These are phyloP conservation scores for Ianthella basta DNA, from an alignment of 37 sponge, comb jelly and placozoan species.

Conservation along the genomic window DNA sequence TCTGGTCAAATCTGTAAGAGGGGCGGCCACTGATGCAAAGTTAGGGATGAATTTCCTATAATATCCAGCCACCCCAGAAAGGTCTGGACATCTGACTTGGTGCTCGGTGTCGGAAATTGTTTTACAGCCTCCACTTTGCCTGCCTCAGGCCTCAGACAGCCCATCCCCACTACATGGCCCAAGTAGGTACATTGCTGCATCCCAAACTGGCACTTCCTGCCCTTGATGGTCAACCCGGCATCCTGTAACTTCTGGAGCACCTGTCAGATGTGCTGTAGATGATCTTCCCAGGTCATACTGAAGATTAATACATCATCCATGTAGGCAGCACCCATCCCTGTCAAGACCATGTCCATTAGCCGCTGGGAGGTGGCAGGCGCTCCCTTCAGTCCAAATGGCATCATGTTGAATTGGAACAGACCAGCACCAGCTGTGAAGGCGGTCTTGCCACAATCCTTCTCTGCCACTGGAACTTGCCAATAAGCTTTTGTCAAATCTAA, in stretches of 20 bases:
- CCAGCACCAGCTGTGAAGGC: slow-evolving; percentile 53
- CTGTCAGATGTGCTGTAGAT: slow-evolving; percentile 29
- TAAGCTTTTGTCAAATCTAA: slow-evolving; percentile 55
- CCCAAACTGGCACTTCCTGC: slow-evolving; percentile 52
- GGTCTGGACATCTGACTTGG: no score
- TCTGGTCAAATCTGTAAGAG: no score
- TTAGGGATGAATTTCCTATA: no score
- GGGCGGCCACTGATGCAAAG: no score
- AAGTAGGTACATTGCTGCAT: slow-evolving; percentile 34
- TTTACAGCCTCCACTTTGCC: no score
- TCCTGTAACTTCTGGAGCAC: slow-evolving; percentile 28
- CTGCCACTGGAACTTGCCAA: slow-evolving; percentile 67
- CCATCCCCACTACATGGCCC: slow-evolving; percentile 63
- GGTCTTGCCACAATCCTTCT: no score
- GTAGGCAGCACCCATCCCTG: slow-evolving; percentile 40
- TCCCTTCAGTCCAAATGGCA: slow-evolving; percentile 56
- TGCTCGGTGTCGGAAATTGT: no score
- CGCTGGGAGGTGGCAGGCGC: slow-evolving; percentile 71
- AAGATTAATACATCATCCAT: slow-evolving; percentile 55
- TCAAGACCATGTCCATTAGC: slow-evolving; percentile 44
- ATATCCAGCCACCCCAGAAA: no score
- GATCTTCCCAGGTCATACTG: slow-evolving; percentile 60
- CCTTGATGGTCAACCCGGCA: slow-evolving; percentile 56
- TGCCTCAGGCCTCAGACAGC: slow-evolving; percentile 26
- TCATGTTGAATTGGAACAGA: slow-evolving; percentile 38